These are phyloP conservation scores for Leptodactylus fuscus DNA, from an alignment of 2,113 vertebrate genomes.

Conservation along the genomic window DNA sequence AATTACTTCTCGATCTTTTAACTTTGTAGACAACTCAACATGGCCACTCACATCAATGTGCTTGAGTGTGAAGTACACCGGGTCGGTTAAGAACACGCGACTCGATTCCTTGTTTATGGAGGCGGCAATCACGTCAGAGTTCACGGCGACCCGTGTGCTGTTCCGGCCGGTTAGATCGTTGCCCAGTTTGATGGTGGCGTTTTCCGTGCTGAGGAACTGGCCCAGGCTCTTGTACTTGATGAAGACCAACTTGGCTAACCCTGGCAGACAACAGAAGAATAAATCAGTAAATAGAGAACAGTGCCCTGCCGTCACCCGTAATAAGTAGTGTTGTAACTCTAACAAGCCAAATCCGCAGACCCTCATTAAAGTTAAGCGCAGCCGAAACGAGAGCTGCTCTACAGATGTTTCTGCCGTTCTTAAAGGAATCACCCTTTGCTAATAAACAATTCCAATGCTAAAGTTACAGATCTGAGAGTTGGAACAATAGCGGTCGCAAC, in stretches of 20 bases:
- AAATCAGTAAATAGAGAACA: not conserved
- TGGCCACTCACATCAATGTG: conserved; percentile 93
- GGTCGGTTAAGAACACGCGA: conserved; percentile 94
- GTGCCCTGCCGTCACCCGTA: not conserved
- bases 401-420: conserved; percentile 58
- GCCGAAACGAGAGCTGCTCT: conserved; percentile 35
- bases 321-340: not conserved
- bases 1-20: conserved; percentile 74
- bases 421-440: conserved; percentile 42
- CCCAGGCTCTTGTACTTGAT: conserved; percentile 96
- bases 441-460: conserved; percentile 46
- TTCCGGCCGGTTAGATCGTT: conserved; percentile 85
- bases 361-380: conserved; percentile 4
- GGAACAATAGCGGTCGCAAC: conserved; percentile 50
- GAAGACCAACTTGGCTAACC: conserved; percentile 96
- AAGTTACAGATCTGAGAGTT: conserved; percentile 54
- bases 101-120: conserved; percentile 99
- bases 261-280: conserved; percentile 69
- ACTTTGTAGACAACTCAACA: conserved; percentile 72
- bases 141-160: conserved; percentile 87
- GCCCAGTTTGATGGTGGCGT: conserved; percentile 91
- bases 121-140: conserved; percentile 95
- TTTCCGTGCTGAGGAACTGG: conserved; percentile 95
- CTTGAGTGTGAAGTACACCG: conserved; percentile 94
- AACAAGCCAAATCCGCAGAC: not conserved